phyloP scores from a whole-genome alignment of 2,888 invertebrate species.

The Cremastinae sp. region DNA sequence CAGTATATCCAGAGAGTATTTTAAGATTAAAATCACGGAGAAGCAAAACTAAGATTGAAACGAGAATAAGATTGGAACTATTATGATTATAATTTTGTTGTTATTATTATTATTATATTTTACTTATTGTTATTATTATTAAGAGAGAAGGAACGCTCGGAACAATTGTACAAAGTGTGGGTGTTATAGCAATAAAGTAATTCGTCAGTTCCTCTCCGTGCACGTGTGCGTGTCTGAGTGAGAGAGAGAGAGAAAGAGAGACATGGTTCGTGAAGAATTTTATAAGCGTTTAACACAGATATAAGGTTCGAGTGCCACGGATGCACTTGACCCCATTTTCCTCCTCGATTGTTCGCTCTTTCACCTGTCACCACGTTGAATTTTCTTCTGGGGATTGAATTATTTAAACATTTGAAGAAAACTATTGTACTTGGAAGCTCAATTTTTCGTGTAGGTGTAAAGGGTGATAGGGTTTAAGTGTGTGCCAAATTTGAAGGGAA shows the following conservation, averaged over 20 bases:
- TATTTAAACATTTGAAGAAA: neutral
- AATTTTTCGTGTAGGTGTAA: too few relatives aligned
- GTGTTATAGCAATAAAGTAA: slow-evolving; percentile 66
- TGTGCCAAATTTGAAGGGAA: too few relatives aligned
- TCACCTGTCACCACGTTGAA: slow-evolving; percentile 3
- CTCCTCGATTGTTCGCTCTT: slow-evolving; percentile 32
- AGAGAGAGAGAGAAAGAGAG: too few relatives aligned
- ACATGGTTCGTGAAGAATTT: slow-evolving; percentile 53
- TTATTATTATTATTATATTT: too few relatives aligned
- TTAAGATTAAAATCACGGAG: too few relatives aligned
- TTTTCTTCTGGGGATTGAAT: neutral
- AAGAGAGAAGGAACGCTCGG: slow-evolving; percentile 40
- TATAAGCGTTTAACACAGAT: slow-evolving; percentile 51
- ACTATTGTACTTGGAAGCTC: too few relatives aligned
- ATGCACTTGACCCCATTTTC: slow-evolving; percentile 71
- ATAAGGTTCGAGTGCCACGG: slow-evolving; percentile 23
- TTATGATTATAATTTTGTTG: too few relatives aligned
- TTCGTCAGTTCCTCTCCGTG: slow-evolving; percentile 70
- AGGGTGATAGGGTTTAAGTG: too few relatives aligned
- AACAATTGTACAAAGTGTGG: slow-evolving; percentile 52
- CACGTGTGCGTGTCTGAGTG: slow-evolving; percentile 31
- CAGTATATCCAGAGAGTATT: too few relatives aligned
- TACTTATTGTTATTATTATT: neutral
- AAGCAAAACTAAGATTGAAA: too few relatives aligned
- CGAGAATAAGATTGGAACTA: too few relatives aligned